Evolutionary conservation across 2,797 vertebrate genomes (phyloP), one percentile per base, ranked within the genome.

Genomic region (Tokudaia muenninki): DNA sequence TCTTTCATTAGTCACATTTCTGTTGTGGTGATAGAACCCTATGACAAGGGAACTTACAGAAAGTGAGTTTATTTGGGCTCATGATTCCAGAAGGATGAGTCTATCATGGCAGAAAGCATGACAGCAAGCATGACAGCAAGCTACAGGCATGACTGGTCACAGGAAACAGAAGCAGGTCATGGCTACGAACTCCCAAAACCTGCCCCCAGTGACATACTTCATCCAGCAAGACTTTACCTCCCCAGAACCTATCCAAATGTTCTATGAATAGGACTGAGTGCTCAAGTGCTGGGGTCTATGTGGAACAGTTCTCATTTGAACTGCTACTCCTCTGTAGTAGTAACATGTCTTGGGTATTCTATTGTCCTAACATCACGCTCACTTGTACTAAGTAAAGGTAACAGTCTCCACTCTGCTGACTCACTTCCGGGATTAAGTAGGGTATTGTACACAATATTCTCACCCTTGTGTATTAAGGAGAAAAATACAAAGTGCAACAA

Each of bases 301-400:
- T 21, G 6, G 34, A 59, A 3, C n/a, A 16, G 37, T 57, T 59
- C 12, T 41, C 55, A 41, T 41, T 14, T 1, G 7, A 59, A 37
- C 57, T 8, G 24, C 80, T 14, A 19, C 50, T n/a, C 50, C 9
- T 80, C 50, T 82, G 24, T 91, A 22, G 52, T 19, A 29, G 34
- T 41, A 79, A 77, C 92, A 6, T 24, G 57, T n/a, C 79, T 88
- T 70, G 26, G 16, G 44, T 79, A 83, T 92, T 1, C 41, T 81
- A 34, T 75, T 93, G 91, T 7, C 1, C 24, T 79, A 95, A 79
- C 9, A 8, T 96, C 83, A 57, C 22, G 90, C 94, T 84, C 24
- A 75, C 55, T 16, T 75, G 19, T 47, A 24, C 84, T 86, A 75
- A 61, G 41, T 89, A 78, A 6, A 61, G 3, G 6, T 67, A 82